Evolutionary conservation across 2,888 invertebrate species (phyloP).

Genomic region (Adineta ricciae): DNA sequence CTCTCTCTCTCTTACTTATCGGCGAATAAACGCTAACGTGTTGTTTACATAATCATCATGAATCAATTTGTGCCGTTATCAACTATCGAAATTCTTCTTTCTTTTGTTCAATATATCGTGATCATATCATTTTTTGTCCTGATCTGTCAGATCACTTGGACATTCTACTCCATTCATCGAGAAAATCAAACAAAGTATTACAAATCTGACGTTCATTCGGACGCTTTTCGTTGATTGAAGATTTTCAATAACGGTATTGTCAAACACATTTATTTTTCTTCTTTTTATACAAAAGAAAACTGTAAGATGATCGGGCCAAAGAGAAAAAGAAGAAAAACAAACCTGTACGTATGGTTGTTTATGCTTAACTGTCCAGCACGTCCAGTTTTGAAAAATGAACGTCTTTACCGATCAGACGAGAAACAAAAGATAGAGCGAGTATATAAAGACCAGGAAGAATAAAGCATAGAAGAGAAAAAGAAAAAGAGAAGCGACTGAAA

Average conservation of each 20-base stretch:
- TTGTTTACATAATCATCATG: neutral
- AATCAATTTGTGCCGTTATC: neutral
- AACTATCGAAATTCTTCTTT: neutral
- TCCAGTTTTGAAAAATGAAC: neutral
- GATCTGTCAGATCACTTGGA: neutral
- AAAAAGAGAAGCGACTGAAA: neutral
- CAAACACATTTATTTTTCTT: neutral
- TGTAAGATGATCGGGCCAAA: neutral
- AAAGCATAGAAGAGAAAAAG: neutral
- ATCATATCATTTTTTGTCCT: neutral
- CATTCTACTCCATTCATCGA: neutral
- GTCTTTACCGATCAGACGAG: neutral
- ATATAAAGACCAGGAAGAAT: conserved; percentile 2
- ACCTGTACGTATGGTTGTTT: neutral
- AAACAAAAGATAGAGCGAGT: neutral
- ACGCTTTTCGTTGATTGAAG: too few species aligned
- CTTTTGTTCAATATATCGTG: neutral
- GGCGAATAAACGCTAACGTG: neutral
- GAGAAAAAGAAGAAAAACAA: neutral
- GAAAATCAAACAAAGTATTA: too few species aligned
- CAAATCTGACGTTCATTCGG: too few species aligned
- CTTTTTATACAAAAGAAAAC: conserved; percentile 7
- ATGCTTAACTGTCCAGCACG: neutral
- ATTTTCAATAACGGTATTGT: neutral
- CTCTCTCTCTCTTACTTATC: neutral